These are phyloP conservation scores for Pandemis corylana DNA, from an alignment of 2,888 invertebrate species.

Conservation along the genomic window DNA sequence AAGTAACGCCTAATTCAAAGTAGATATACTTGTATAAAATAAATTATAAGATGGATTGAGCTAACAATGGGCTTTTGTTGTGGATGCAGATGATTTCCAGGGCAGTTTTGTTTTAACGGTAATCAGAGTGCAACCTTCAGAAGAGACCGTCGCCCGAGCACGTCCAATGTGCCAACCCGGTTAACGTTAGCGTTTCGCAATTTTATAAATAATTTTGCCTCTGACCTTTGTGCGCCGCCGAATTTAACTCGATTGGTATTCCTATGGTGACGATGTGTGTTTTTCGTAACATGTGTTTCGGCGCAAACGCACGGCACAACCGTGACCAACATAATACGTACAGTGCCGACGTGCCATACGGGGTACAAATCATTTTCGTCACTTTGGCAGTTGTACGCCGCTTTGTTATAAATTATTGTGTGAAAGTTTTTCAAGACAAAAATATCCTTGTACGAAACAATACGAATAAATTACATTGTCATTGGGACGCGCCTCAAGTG, in stretches of 20 bases:
- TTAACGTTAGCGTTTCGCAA: conserved; percentile 78
- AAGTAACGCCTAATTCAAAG: not conserved
- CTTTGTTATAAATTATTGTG: conserved; percentile 24
- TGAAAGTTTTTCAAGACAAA: conserved; percentile 25
- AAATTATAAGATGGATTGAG: not conserved
- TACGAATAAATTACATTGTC: conserved; percentile 13
- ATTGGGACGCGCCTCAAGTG: not conserved
- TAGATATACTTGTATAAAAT: too few species aligned
- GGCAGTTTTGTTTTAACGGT: conserved; percentile 77
- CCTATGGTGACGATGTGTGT: conserved; percentile 69
- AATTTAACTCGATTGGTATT: conserved; percentile 82
- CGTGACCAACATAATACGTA: conserved; percentile 69
- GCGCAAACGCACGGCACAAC: conserved; percentile 60
- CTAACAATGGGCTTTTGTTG: conserved; percentile 20
- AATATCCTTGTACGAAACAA: conserved; percentile 22
- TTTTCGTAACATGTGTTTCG: conserved; percentile 78
- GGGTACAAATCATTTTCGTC: conserved; percentile 55
- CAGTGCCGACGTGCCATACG: conserved; percentile 52
- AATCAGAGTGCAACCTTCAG: conserved; percentile 74
- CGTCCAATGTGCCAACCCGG: conserved; percentile 82
- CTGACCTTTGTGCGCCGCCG: conserved; percentile 81
- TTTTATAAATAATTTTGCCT: conserved; percentile 82
- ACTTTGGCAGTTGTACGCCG: conserved; percentile 23
- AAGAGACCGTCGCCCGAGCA: conserved; percentile 80
- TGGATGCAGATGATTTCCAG: conserved; percentile 46